Evolutionary conservation across 2,888 invertebrate genomes (phyloP), one percentile per base, ranked within the genome.

Genomic region (Lymantria dispar): DNA sequence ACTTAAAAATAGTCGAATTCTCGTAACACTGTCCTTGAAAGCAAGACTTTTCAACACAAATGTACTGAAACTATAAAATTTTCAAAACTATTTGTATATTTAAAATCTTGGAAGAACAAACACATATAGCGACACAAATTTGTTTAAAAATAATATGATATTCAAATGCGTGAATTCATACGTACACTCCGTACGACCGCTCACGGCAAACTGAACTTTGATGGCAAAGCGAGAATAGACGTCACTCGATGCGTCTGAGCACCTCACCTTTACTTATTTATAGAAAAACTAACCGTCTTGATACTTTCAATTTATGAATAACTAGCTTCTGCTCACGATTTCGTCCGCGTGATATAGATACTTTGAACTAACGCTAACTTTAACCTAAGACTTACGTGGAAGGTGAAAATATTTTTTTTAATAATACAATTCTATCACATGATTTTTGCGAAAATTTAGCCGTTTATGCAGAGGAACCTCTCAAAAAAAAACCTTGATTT

Each of bases 191-290:
- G 62, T 70, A 64, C 75, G 71, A 76, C 72, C 72, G 76, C 73
- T 75, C 83, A 83, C 86, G 85, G 82, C 77, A 81, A 72, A 89
- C 90, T 90, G 76, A 74, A 80, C 2, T 22, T 22, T 22, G 22
- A 22, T 22, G 83, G 68, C 12, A 38, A 77, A 80, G 76, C 77
- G 80, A 80, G 84, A 80, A 81, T 82, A 88, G 87, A 88, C 88
- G 89, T 87, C 88, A 87, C 83, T 74, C 68, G 79, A 76, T 83
- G 87, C 87, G 87, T 87, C 80, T 80, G 87, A 81, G 86, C 84
- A 74, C 63, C 84, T 87, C 85, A 89, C 89, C 88, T 89, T 89
- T 88, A 83, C 85, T 80, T 81, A 58, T 64, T 56, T 77, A 56
- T 76, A 76, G 65, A 47, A 39, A 56, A 76, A 67, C 60, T 52